Percentiles rank a stretch among this genome's conserved stretches.
phyloP scores from a whole-genome alignment of 2,113 vertebrate genomes.

The Butorides virescens region DNA sequence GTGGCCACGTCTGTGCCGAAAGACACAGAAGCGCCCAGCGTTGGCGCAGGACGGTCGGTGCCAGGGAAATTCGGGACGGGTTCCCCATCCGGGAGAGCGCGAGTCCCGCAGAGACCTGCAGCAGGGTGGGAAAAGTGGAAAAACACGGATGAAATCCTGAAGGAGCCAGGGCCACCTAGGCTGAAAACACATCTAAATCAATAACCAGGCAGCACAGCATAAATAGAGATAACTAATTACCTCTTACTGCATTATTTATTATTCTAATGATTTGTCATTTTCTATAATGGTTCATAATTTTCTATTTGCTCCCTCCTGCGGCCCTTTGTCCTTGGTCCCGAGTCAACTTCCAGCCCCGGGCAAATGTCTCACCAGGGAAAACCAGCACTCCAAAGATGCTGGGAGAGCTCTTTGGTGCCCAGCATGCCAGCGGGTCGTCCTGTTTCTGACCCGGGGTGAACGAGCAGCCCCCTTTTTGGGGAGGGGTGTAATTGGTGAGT shows the following conservation, averaged over 20 bases:
- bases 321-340: neutral
- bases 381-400: neutral
- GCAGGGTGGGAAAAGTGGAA: neutral
- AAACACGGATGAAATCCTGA: neutral
- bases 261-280: neutral
- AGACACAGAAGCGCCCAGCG: neutral
- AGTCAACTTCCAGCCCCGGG: neutral
- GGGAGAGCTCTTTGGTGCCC: neutral
- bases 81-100: rapidly evolving
- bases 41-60: neutral
- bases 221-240: neutral
- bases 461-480: neutral
- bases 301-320: neutral
- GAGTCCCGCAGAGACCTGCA: rapidly evolving
- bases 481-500: rapidly evolving
- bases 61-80: neutral
- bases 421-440: neutral
- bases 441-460: neutral
- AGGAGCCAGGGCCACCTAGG: neutral
- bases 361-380: neutral
- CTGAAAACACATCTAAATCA: neutral
- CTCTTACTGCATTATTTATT: conserved; percentile 17
- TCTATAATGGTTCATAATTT: neutral
- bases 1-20: rapidly evolving
- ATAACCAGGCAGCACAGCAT: neutral